Evolutionary conservation across 23 tunicate genomes (phyloP).

Genomic region (Trididemnum miniatum): DNA sequence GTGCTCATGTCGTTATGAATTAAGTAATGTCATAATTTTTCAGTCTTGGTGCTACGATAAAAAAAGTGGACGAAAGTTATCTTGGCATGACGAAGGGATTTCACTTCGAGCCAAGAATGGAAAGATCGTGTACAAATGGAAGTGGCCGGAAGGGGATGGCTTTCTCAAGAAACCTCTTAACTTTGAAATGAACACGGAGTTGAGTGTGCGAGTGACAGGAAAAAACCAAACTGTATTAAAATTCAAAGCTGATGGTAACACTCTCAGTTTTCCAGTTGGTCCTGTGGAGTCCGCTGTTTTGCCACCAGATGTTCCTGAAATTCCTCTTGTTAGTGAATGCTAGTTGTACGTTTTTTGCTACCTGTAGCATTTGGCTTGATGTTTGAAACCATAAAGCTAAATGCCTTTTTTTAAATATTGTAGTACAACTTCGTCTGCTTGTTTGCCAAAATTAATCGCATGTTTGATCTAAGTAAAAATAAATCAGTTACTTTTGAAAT

Average conservation of each 20-base stretch:
- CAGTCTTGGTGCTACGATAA: conserved; percentile 93
- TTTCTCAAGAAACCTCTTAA: conserved; percentile 40
- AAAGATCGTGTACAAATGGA: conserved; percentile 54
- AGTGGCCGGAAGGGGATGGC: conserved; percentile 59
- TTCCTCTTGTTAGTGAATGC: neutral
- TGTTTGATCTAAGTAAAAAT: too few species aligned
- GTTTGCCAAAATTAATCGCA: too few species aligned
- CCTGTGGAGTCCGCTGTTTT: neutral
- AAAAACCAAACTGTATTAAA: conserved; percentile 36
- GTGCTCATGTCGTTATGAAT: too few species aligned
- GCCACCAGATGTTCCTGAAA: neutral
- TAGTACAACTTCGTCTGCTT: too few species aligned
- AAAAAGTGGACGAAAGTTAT: conserved; percentile 61
- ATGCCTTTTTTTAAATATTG: too few species aligned
- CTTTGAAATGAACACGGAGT: conserved; percentile 64
- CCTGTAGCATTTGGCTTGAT: neutral
- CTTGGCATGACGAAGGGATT: conserved; percentile 61
- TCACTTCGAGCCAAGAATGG: conserved; percentile 54
- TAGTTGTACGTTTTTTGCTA: neutral
- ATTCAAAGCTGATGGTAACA: conserved; percentile 52
- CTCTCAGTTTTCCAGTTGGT: conserved; percentile 51
- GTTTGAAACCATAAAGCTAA: too few species aligned
- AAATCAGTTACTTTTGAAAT: too few species aligned
- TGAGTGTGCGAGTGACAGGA: conserved; percentile 57
- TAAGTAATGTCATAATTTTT: too few species aligned